Evolutionary conservation across 2,113 vertebrate species (phyloP).

Genomic region (Parus major): DNA sequence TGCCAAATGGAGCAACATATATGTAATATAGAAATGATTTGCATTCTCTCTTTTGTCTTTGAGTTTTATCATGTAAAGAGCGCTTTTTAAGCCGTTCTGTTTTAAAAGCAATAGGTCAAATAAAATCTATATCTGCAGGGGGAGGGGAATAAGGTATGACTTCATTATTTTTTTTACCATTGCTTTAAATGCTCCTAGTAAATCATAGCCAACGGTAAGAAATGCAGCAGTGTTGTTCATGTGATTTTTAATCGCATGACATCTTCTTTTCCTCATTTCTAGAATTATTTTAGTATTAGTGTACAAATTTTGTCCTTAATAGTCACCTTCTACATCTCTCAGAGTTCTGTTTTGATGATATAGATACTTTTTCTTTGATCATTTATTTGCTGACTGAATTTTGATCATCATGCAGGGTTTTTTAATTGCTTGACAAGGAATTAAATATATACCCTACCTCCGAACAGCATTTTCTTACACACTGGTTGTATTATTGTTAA

Average conservation of each 20-base stretch:
- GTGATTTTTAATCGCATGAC: conserved; percentile 35
- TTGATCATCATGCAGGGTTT: not conserved
- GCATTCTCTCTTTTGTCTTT: conserved; percentile 78
- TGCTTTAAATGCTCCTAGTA: conserved; percentile 53
- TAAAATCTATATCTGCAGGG: conserved; percentile 73
- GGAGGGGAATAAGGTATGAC: conserved; percentile 52
- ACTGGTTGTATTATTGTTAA: not conserved
- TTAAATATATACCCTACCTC: not conserved
- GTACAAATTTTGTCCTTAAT: not conserved
- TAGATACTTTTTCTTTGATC: not conserved
- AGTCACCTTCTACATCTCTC: not conserved
- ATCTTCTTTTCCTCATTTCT: conserved; percentile 3
- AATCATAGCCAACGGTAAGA: not conserved
- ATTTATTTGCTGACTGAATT: not conserved
- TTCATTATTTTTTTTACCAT: conserved; percentile 62
- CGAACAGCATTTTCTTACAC: not conserved
- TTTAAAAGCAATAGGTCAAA: conserved; percentile 81
- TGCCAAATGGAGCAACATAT: conserved; percentile 77
- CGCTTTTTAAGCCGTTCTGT: conserved; percentile 67
- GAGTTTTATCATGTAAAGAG: conserved; percentile 68
- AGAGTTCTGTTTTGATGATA: not conserved
- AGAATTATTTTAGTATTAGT: not conserved
- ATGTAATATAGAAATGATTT: conserved; percentile 78
- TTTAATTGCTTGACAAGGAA: not conserved
- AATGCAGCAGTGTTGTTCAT: not conserved